A percentile compares a stretch with the other conserved stretches of the same genome.
phyloP scores from a whole-genome alignment of 2,797 vertebrate species.

The Aselliscus stoliczkanus region DNA sequence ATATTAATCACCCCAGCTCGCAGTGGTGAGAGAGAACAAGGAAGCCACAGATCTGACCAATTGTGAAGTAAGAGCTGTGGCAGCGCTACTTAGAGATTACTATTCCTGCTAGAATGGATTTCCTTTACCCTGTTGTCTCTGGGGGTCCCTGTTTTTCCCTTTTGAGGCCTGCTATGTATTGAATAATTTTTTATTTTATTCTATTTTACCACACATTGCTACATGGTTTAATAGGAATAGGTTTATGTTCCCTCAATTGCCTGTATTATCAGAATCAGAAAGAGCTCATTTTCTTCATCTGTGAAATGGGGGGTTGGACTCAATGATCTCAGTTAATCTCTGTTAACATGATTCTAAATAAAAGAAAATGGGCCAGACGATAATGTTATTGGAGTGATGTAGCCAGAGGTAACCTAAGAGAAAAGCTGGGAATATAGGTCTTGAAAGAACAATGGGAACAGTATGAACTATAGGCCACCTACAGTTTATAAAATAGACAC shows the following conservation, averaged over 20 bases:
- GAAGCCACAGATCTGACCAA: background rate
- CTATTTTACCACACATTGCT: background rate
- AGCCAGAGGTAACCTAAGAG: background rate
- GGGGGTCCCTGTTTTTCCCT: background rate
- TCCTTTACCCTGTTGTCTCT: background rate
- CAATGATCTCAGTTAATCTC: background rate
- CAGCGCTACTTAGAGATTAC: background rate
- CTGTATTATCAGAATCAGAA: background rate
- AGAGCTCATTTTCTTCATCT: constrained; percentile 4
- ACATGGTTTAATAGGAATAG: background rate
- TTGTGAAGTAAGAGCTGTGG: background rate
- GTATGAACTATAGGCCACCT: background rate
- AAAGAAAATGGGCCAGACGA: background rate
- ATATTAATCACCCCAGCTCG: too few relatives aligned
- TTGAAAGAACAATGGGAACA: background rate
- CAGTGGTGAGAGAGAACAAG: background rate
- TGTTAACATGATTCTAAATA: background rate
- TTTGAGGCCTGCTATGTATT: background rate
- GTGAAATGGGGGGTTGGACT: background rate
- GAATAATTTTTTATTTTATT: background rate
- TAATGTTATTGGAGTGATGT: background rate
- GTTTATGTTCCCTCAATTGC: background rate
- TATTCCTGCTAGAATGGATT: background rate
- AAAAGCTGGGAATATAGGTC: background rate
- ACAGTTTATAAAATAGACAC: background rate